Evolutionary conservation across 1,140 invertebrate genomes (phyloP).

Genomic region (Philopotamus ludificatus): DNA sequence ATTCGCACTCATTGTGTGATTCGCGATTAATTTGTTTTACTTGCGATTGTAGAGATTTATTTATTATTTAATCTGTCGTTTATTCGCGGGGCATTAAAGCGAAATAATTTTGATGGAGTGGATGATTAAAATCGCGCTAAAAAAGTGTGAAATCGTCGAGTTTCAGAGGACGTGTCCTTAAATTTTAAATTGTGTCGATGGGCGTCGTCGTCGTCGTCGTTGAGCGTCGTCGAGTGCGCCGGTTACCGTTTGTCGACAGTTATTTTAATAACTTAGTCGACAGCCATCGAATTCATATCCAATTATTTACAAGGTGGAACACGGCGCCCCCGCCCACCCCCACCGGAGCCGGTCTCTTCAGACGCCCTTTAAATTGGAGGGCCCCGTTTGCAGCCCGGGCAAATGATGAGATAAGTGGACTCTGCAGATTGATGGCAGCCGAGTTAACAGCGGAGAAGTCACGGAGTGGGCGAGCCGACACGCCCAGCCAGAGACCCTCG

Average conservation of each 20-base stretch:
- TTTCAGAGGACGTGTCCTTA: too few relatives aligned
- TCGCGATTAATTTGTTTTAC: too few relatives aligned
- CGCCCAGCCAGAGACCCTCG: conserved; percentile 21
- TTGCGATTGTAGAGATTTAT: too few relatives aligned
- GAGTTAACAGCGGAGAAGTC: conserved; percentile 21
- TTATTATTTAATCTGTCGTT: too few relatives aligned
- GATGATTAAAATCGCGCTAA: too few relatives aligned
- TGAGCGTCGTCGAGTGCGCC: too few relatives aligned
- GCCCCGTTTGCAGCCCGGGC: neutral
- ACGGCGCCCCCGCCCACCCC: neutral
- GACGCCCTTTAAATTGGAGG: conserved; percentile 21
- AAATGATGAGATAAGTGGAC: conserved; percentile 16
- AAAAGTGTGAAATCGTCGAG: too few relatives aligned
- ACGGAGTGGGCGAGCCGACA: conserved; percentile 35
- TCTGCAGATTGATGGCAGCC: conserved; percentile 14
- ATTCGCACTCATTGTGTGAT: too few relatives aligned
- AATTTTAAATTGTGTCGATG: too few relatives aligned
- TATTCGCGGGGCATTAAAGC: too few relatives aligned
- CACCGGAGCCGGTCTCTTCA: conserved; percentile 18
- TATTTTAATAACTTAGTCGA: conserved; percentile 2
- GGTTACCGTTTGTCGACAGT: conserved; percentile 16
- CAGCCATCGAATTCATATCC: conserved; percentile 29
- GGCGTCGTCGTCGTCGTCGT: too few relatives aligned
- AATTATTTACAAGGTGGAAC: conserved; percentile 26
- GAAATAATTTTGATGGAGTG: too few relatives aligned